phyloP scores from a whole-genome alignment of 1,140 invertebrate species.

The Ips typographus region DNA sequence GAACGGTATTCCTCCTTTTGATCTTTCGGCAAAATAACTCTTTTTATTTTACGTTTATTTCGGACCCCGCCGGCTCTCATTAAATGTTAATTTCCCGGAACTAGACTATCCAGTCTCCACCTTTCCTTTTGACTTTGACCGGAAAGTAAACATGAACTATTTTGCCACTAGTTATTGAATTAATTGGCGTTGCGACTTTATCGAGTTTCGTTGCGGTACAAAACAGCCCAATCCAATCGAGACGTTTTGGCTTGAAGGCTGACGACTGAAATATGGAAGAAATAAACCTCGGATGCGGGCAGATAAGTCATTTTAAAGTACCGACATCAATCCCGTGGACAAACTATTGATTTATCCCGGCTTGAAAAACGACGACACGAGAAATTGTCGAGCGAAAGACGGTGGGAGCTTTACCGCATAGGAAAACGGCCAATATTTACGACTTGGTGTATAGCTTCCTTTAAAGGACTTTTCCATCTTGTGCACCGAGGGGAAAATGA shows the following conservation, averaged over 20 bases:
- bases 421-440: slow-evolving; percentile 33
- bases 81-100: slow-evolving; percentile 10
- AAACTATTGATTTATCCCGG: slow-evolving; percentile 3
- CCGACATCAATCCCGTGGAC: not conserved
- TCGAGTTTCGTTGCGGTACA: too few relatives aligned
- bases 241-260: not conserved
- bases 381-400: slow-evolving; percentile 29
- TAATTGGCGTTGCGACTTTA: too few relatives aligned
- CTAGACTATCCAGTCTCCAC: not conserved
- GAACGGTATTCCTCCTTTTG: slow-evolving; percentile 4
- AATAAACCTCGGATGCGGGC: not conserved
- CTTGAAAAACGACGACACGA: slow-evolving; percentile 28
- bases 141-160: not conserved
- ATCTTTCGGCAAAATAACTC: slow-evolving; percentile 7
- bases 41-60: slow-evolving; percentile 13
- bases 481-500: too few relatives aligned
- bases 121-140: slow-evolving; percentile 1
- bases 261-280: not conserved
- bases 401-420: slow-evolving; percentile 24
- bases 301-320: not conserved
- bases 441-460: slow-evolving; percentile 25
- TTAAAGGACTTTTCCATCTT: not conserved
- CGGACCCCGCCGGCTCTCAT: not conserved
- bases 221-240: not conserved
- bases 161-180: not conserved